Percentiles rank a stretch among this genome's conserved stretches.
Conservation (phyloP, 2,888 invertebrate genomes). For the Loripinus fragilis region DNA sequence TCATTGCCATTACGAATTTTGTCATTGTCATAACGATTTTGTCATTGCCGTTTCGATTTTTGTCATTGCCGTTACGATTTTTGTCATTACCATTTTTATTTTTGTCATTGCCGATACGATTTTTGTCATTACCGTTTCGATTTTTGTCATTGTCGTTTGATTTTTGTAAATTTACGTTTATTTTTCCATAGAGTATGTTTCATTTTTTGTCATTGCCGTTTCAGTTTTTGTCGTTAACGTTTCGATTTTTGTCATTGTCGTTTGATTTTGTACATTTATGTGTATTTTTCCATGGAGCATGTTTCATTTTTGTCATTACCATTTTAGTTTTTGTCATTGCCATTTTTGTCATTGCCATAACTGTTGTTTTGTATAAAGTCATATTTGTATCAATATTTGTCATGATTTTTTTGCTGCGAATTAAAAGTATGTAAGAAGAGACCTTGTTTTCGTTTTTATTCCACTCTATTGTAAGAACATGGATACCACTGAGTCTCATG, state of each 20-base stretch:
- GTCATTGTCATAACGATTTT: too few relatives aligned
- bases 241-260: background rate
- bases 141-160: background rate
- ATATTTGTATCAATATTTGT: conserved; percentile 9
- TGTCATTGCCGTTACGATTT: background rate
- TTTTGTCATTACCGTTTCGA: background rate
- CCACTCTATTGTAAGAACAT: background rate
- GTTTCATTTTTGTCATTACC: background rate
- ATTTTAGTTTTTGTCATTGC: background rate
- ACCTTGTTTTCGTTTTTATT: background rate
- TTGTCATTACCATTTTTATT: too few relatives aligned
- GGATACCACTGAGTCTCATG: background rate
- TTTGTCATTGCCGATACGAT: too few relatives aligned
- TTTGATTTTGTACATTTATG: conserved; percentile 17
- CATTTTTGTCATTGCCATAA: background rate
- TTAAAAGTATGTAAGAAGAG: too few relatives aligned
- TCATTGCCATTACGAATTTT: too few relatives aligned
- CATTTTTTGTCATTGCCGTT: background rate
- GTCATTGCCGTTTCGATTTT: background rate
- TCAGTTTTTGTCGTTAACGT: background rate
- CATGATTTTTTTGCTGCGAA: too few relatives aligned
- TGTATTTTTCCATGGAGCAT: background rate
- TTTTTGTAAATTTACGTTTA: background rate
- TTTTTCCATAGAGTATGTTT: background rate
- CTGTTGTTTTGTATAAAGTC: background rate